phyloP scores from a whole-genome alignment of 2,888 invertebrate species.

The Cordylochernes scorpioides region DNA sequence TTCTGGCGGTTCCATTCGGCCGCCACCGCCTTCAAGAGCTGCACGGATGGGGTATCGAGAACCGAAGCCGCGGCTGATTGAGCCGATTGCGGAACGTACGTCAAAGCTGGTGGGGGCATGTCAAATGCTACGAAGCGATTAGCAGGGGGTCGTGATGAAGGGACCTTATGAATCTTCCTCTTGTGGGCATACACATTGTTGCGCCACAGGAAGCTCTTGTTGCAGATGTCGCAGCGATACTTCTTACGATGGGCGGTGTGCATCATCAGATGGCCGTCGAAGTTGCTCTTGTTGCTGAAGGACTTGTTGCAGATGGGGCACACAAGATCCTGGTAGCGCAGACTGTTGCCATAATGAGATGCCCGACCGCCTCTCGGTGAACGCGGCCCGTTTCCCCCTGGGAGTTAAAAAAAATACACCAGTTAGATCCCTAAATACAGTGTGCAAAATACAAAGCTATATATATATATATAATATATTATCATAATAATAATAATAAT shows the following conservation, averaged over 20 bases:
- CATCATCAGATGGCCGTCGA: slow-evolving; percentile 2
- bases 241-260: slow-evolving; percentile 2
- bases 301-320: slow-evolving; percentile 2
- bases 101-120: not conserved
- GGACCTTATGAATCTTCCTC: slow-evolving; percentile 2
- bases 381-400: no score
- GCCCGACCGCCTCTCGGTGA: no score
- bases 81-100: not conserved
- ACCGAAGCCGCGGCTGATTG: not conserved
- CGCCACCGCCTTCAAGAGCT: not conserved
- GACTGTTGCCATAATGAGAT: no score
- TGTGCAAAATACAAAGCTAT: no score
- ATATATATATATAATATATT: no score
- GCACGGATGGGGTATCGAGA: no score
- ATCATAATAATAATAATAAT: no score
- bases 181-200: slow-evolving; percentile 5
- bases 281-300: slow-evolving; percentile 3
- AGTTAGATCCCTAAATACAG: no score
- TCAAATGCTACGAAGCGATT: no score
- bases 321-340: slow-evolving; percentile 1
- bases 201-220: slow-evolving; percentile 3
- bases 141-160: not conserved
- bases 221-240: slow-evolving; percentile 3
- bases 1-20: not conserved
- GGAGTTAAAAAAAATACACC: no score